Evolutionary conservation across 2,888 invertebrate species (phyloP).

Genomic region (Scaptomyza cyrtandrae): DNA sequence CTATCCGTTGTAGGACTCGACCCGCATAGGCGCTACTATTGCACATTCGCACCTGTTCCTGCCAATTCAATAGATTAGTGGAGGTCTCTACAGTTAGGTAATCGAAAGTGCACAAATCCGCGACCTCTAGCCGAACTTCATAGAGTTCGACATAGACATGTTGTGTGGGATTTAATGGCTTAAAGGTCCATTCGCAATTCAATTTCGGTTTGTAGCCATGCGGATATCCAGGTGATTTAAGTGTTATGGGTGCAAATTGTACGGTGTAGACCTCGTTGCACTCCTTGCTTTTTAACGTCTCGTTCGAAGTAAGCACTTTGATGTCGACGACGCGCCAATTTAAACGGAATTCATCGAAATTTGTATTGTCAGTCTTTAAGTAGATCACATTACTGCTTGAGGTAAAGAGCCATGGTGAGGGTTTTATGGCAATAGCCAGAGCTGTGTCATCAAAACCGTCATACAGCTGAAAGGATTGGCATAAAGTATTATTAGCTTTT

Average conservation of each 20-base stretch:
- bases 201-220: slow-evolving; percentile 87
- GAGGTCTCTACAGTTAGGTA: slow-evolving; percentile 87
- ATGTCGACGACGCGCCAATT: slow-evolving; percentile 75
- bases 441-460: slow-evolving; percentile 91
- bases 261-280: slow-evolving; percentile 56
- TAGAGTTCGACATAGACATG: slow-evolving; percentile 87
- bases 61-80: slow-evolving; percentile 85
- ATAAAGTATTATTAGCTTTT: background rate
- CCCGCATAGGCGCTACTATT: slow-evolving; percentile 83
- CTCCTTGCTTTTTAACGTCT: slow-evolving; percentile 21
- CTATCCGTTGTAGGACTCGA: slow-evolving; percentile 65
- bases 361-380: slow-evolving; percentile 83
- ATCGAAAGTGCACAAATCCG: slow-evolving; percentile 86
- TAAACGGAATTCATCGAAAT: slow-evolving; percentile 73
- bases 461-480: slow-evolving; percentile 86
- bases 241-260: slow-evolving; percentile 35
- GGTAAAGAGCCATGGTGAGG: slow-evolving; percentile 83
- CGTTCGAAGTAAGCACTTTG: slow-evolving; percentile 41
- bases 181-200: slow-evolving; percentile 91
- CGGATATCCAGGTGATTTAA: slow-evolving; percentile 92
- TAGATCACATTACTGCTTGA: slow-evolving; percentile 88
- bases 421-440: slow-evolving; percentile 75
- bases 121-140: slow-evolving; percentile 87
- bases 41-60: slow-evolving; percentile 86
- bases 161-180: slow-evolving; percentile 86